These are phyloP conservation scores for Hylomyscus alleni DNA, from an alignment of 2,797 vertebrate genomes.

Conservation along the genomic window DNA sequence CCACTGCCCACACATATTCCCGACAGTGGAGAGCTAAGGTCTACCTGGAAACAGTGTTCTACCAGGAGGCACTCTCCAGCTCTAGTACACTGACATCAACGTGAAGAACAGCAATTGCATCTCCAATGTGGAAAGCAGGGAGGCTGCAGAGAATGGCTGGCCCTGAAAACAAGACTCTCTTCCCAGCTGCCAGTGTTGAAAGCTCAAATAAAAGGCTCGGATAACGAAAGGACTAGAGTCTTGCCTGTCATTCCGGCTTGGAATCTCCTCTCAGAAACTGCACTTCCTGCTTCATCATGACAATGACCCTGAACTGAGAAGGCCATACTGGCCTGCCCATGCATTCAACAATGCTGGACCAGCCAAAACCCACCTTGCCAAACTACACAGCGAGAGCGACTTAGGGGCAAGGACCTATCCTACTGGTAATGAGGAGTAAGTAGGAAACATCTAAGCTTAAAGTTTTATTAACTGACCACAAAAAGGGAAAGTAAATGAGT, in stretches of 20 bases:
- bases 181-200: slow-evolving; percentile 41
- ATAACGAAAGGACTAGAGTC: slow-evolving; percentile 30
- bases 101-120: neutral
- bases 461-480: slow-evolving; percentile 61
- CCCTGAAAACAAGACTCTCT: slow-evolving; percentile 12
- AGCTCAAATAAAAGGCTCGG: slow-evolving; percentile 56
- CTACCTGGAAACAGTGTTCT: slow-evolving; percentile 56
- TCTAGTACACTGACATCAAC: neutral
- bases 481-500: slow-evolving; percentile 28
- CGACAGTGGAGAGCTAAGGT: slow-evolving; percentile 37
- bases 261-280: slow-evolving; percentile 42
- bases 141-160: slow-evolving; percentile 32
- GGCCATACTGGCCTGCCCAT: slow-evolving; percentile 36
- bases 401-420: accelerated
- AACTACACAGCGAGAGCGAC: neutral
- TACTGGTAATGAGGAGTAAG: neutral
- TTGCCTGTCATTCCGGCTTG: neutral
- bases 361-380: slow-evolving; percentile 49
- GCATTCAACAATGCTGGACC: slow-evolving; percentile 58
- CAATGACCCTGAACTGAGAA: slow-evolving; percentile 72
- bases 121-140: neutral
- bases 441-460: slow-evolving; percentile 18
- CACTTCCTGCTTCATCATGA: slow-evolving; percentile 68
- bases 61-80: slow-evolving; percentile 27
- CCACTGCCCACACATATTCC: neutral